Percentiles rank a stretch among this genome's conserved stretches.
These are phyloP conservation scores for Drosophila pruinosa DNA, from an alignment of 1,140 invertebrate genomes.

Conservation along the genomic window DNA sequence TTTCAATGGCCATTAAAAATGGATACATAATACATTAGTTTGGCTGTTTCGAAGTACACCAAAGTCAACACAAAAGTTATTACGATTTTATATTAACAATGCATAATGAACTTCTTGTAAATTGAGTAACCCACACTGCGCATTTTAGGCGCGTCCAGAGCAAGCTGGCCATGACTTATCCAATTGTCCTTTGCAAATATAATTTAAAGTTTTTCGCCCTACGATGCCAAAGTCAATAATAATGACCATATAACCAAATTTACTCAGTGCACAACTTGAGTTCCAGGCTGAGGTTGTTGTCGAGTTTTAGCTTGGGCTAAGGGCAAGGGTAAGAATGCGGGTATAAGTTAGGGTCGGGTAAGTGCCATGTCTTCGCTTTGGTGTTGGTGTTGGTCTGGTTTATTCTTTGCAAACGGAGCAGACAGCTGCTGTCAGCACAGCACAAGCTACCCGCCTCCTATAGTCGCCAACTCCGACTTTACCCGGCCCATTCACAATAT, in stretches of 20 bases:
- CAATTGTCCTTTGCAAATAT: slow-evolving; percentile 73
- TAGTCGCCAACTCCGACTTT: background rate
- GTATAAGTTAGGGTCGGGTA: background rate
- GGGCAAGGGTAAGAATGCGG: background rate
- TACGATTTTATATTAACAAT: slow-evolving; percentile 3
- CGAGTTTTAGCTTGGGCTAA: background rate
- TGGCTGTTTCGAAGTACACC: background rate
- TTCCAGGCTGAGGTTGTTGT: slow-evolving; percentile 25
- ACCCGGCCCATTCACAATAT: slow-evolving; percentile 33
- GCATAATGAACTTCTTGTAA: slow-evolving; percentile 17
- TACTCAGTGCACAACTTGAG: slow-evolving; percentile 53
- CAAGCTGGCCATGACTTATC: slow-evolving; percentile 50
- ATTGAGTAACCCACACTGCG: slow-evolving; percentile 5
- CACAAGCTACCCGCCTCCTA: slow-evolving; percentile 5
- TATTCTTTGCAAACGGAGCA: slow-evolving; percentile 47
- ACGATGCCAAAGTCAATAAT: slow-evolving; percentile 74
- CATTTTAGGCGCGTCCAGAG: background rate
- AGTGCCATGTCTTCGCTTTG: background rate
- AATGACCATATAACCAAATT: slow-evolving; percentile 79
- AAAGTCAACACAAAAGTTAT: slow-evolving; percentile 7
- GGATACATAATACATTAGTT: background rate
- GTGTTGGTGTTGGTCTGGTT: slow-evolving; percentile 10
- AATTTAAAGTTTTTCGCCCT: slow-evolving; percentile 69
- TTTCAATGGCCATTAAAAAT: background rate
- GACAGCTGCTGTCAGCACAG: slow-evolving; percentile 56